Percentiles rank a stretch among this genome's conserved stretches.
Conservation (phyloP, 2,797 vertebrate species). For the Coregonus suidteri region DNA sequence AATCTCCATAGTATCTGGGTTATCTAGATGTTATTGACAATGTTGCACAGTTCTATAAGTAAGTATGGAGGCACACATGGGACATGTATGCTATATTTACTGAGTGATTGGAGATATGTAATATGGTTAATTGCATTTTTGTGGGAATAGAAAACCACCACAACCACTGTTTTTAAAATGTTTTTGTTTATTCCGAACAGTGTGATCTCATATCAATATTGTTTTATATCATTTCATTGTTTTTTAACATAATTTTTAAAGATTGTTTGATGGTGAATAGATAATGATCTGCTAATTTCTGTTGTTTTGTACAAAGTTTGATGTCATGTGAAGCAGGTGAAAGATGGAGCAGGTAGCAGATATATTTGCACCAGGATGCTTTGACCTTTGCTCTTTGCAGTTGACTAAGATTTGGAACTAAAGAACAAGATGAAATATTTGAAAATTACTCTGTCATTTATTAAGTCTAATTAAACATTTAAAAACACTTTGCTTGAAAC, state of each 20-base stretch:
- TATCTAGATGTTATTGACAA: constrained; percentile 53
- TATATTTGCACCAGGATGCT: background rate
- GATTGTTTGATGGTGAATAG: background rate
- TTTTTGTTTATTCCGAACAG: background rate
- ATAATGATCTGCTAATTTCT: background rate
- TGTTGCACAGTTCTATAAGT: constrained; percentile 43
- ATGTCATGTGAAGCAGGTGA: background rate
- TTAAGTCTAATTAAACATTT: no score
- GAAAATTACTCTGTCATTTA: no score
- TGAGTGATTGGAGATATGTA: background rate
- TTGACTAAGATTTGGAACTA: background rate
- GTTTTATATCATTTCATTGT: background rate
- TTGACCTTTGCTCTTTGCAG: background rate
- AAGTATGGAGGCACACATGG: constrained; percentile 42
- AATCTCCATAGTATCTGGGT: constrained; percentile 48
- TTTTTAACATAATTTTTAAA: background rate
- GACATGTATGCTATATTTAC: constrained; percentile 31
- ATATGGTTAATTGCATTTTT: background rate
- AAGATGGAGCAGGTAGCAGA: background rate
- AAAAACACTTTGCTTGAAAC: background rate
- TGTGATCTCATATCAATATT: background rate
- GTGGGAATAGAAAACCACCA: constrained; percentile 10
- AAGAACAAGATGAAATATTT: no score
- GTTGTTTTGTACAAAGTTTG: background rate
- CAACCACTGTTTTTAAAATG: background rate